Conservation (phyloP, 2,888 invertebrate genomes). For the Odontocerum albicorne region DNA sequence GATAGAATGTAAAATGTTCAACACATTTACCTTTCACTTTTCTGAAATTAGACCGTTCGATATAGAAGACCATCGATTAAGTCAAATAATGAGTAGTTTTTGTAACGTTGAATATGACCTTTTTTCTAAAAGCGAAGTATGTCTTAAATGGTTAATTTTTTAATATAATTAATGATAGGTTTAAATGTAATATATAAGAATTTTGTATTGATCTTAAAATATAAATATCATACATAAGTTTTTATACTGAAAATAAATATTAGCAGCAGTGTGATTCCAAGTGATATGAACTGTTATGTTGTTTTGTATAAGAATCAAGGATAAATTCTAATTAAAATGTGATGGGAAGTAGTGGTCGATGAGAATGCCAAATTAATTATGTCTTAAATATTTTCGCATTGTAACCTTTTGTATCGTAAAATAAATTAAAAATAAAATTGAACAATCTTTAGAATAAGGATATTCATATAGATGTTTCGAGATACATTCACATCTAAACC, state of each 20-base stretch:
- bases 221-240: slow-evolving; percentile 22
- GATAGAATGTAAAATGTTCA: no score
- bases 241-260: slow-evolving; percentile 31
- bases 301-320: slow-evolving; percentile 18
- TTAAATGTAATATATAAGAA: slow-evolving; percentile 9
- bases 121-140: no score
- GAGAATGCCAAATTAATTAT: slow-evolving; percentile 34
- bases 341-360: slow-evolving; percentile 28
- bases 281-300: slow-evolving; percentile 35
- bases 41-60: no score
- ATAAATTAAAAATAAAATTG: no score
- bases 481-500: no score
- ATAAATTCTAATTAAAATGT: slow-evolving; percentile 23
- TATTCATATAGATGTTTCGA: slow-evolving; percentile 5
- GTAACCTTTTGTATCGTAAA: slow-evolving; percentile 16
- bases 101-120: no score
- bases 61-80: no score
- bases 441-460: slow-evolving; percentile 21
- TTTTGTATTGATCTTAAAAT: slow-evolving; percentile 32
- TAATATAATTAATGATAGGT: not conserved
- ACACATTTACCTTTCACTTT: no score
- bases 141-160: no score
- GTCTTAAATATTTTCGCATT: slow-evolving; percentile 29
- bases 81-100: no score
- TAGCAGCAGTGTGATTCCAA: slow-evolving; percentile 35